phyloP scores from a whole-genome alignment of 2,797 vertebrate genomes.

The Babyrousa celebensis region DNA sequence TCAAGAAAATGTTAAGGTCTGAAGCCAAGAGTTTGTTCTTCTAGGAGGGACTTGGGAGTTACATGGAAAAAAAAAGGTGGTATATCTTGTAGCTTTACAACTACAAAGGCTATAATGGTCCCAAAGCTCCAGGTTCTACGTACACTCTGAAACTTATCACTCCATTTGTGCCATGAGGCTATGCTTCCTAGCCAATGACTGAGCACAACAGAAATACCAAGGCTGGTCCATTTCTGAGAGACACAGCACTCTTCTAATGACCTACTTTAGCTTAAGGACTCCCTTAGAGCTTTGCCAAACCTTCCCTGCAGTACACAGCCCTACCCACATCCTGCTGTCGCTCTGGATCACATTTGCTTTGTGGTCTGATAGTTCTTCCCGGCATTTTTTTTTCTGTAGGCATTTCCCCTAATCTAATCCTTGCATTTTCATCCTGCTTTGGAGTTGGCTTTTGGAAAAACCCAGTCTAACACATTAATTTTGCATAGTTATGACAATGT shows the following conservation, averaged over 20 bases:
- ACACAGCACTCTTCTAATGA: not conserved
- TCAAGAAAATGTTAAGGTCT: not conserved
- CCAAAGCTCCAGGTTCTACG: not conserved
- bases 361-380: not conserved
- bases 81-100: not conserved
- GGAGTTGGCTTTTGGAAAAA: not conserved
- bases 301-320: not conserved
- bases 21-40: conserved; percentile 1
- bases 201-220: not conserved
- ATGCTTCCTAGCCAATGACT: not conserved
- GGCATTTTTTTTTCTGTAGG: not conserved
- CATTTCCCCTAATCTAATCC: conserved; percentile 7
- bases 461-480: not conserved
- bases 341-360: not conserved
- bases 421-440: not conserved
- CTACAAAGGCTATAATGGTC: not conserved
- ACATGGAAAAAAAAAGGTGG: not conserved
- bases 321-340: not conserved
- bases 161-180: not conserved
- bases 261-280: not conserved
- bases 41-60: not conserved
- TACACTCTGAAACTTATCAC: not conserved
- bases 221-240: not conserved
- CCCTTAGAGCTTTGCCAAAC: not conserved
- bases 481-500: not conserved